Evolutionary conservation across 2,113 vertebrate species (phyloP), one percentile per base, ranked within the genome.

Genomic region (Nettapus auritus): DNA sequence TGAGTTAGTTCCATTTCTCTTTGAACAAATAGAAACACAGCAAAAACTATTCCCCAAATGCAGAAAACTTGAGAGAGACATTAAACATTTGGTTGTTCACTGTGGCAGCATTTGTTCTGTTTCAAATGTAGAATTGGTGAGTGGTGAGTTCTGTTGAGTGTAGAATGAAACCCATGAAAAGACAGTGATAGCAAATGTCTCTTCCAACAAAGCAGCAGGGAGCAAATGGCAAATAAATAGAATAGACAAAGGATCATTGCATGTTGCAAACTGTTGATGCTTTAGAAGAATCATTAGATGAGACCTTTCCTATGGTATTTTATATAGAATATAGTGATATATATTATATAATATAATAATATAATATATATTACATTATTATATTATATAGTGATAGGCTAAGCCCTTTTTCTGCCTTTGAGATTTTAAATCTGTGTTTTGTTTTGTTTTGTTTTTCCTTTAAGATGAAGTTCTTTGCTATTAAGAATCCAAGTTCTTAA

Each of bases 51-150:
- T 44, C 48, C 28, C 48, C 46, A n/a, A 57, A 11, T 19, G 50
- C 46, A 34, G 68, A 46, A 71, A 78, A 36, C 56, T 17, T 11
- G 11, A 40, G 60, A 38, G 53, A 42, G 44, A 62, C 55, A 10
- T 21, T 28, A 48, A 53, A 36, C 5, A 8, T 86, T 67, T 9
- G 48, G 20, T 6, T 34, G 28, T 14, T 77, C 33, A 3, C 25
- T 11, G 62, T 6, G 1, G 53, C n/a, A 20, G 33, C n/a, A 1
- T 68, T 76, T 44, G 53, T n/a, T 60, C 66, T 63, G 56, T 7
- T 62, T 6, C 38, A 7, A 34, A 4, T 16, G 4, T 18, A 59
- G 29, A 48, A 9, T 9, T 1, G 2, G 15, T 4, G 20, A 28
- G 59, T n/a, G 46, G 62, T 38, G 36, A 63, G 42, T 46, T 76